A percentile compares a stretch with the other conserved stretches of the same genome.
Conservation (phyloP, 2,797 vertebrate genomes). For the Sebastes nivosus region DNA sequence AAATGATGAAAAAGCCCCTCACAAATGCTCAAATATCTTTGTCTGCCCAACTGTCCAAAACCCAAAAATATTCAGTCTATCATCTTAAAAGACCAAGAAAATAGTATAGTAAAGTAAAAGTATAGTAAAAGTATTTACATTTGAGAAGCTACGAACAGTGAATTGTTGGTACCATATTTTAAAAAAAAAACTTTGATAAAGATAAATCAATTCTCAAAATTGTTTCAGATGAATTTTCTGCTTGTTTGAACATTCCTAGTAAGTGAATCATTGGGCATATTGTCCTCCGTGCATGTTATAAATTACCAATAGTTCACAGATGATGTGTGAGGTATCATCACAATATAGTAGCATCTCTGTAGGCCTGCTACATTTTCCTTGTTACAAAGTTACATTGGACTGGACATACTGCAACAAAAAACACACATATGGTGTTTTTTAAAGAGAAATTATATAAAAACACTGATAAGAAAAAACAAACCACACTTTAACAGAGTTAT, state of each 20-base stretch:
- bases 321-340: background rate
- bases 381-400: background rate
- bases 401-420: background rate
- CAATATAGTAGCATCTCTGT: background rate
- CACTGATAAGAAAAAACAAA: background rate
- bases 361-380: background rate
- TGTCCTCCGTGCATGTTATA: background rate
- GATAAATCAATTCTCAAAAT: no score
- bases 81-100: background rate
- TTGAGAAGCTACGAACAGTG: background rate
- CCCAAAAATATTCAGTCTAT: background rate
- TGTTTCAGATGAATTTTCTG: background rate
- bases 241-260: background rate
- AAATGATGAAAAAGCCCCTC: background rate
- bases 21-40: background rate
- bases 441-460: background rate
- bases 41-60: background rate
- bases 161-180: background rate
- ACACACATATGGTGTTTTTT: background rate
- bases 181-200: no score
- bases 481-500: no score
- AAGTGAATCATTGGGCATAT: background rate
- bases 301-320: background rate
- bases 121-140: background rate
- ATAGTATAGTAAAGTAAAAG: background rate